These are phyloP conservation scores for Eulemur rufifrons DNA, from an alignment of 2,113 vertebrate species.

Conservation along the genomic window DNA sequence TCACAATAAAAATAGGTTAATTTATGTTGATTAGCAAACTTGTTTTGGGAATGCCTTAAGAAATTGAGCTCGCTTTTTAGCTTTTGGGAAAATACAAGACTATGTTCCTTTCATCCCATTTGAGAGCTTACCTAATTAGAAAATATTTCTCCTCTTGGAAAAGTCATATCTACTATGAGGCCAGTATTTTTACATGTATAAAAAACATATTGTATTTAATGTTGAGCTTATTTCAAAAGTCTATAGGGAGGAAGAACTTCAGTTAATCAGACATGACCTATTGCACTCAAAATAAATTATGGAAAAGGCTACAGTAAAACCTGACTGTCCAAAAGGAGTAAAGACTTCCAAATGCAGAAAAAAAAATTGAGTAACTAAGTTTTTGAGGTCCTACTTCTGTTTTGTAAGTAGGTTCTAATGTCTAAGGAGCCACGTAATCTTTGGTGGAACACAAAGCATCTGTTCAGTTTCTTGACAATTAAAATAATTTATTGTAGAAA, in stretches of 20 bases:
- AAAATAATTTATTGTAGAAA: constrained; percentile 7
- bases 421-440: neutral
- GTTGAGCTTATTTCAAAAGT: neutral
- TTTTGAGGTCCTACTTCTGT: neutral
- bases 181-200: neutral
- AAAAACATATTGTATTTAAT: neutral
- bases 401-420: neutral
- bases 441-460: neutral
- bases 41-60: neutral
- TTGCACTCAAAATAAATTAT: neutral
- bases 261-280: neutral
- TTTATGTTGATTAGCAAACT: neutral
- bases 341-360: neutral
- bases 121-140: neutral
- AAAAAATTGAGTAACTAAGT: neutral
- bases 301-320: constrained; percentile 7
- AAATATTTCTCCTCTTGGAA: neutral
- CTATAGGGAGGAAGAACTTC: neutral
- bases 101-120: neutral
- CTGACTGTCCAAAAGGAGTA: neutral
- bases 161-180: neutral
- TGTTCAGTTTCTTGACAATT: constrained; percentile 1
- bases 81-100: neutral
- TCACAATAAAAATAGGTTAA: neutral
- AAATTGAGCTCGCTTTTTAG: neutral